A percentile compares a stretch with the other conserved stretches of the same genome.
Evolutionary conservation across 2,888 invertebrate species (phyloP).

Genomic region (Pharmacophagus antenor): DNA sequence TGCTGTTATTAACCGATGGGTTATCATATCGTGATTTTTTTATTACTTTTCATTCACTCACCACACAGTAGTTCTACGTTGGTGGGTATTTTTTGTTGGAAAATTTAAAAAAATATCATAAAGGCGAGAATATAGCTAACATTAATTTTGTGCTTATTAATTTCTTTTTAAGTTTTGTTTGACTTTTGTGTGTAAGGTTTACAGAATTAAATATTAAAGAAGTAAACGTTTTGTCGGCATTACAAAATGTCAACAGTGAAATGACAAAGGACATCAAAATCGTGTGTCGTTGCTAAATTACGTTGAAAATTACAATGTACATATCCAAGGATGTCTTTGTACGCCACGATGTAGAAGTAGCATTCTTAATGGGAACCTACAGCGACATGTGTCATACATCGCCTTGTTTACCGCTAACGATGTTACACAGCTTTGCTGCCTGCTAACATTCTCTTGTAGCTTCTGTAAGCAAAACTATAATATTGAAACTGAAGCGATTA

Average conservation of each 20-base stretch:
- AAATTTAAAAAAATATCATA: no score
- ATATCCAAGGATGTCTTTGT: slow-evolving; percentile 15
- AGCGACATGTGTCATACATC: slow-evolving; percentile 25
- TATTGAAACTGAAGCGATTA: neutral
- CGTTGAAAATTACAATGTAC: slow-evolving; percentile 28
- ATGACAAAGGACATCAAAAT: slow-evolving; percentile 12
- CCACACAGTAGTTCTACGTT: no score
- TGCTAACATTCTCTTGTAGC: slow-evolving; percentile 1
- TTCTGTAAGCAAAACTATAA: neutral
- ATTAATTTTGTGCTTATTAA: neutral
- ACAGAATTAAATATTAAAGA: neutral
- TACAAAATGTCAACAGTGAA: neutral
- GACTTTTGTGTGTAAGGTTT: neutral
- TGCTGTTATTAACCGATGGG: no score
- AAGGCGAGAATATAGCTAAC: no score
- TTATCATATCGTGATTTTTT: no score
- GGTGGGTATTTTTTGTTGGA: no score
- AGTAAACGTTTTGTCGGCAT: slow-evolving; percentile 1
- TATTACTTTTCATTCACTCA: no score
- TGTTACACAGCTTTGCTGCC: slow-evolving; percentile 16
- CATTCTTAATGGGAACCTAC: slow-evolving; percentile 26
- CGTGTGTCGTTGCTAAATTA: slow-evolving; percentile 18
- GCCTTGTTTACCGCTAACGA: slow-evolving; percentile 24
- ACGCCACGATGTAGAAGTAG: slow-evolving; percentile 21
- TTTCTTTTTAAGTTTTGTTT: neutral